Base-by-base conservation (phyloP, 2,797 vertebrate species). In the Rhynchotus rufescens region DNA sequence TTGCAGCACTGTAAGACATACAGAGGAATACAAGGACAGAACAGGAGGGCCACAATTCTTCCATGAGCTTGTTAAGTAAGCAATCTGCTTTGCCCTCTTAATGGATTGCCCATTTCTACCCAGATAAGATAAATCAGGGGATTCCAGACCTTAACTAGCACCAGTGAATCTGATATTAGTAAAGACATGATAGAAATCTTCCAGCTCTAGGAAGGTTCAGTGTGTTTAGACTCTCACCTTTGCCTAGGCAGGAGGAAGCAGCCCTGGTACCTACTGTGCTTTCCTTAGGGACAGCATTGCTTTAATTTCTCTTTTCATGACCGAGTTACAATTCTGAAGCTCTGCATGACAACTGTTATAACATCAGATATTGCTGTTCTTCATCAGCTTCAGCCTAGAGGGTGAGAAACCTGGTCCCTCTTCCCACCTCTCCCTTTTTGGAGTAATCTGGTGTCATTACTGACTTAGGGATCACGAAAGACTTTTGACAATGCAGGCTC, bases 291-390 rank as follows among this genome's bases (percentile, higher is more conserved):
- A 67, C 52, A 88, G 32, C 15, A 4, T 61, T 92, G 88, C 68
- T 89, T 88, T 82, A 67, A 65, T 86, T 88, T 91, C 54, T 91
- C 26, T 52, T 89, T 45, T 56, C n/a, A 68, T 44, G 54, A 42
- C 66, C 49, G 56, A 56, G 62, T 90, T 80, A 91, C 62, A 54
- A 84, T 42, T 21, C 69, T 82, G 59, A 86, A 82, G 30, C 22
- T 80, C 56, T 80, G 62, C 32, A 5, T 86, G 79, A 82, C 42
- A 89, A 83, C 54, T 56, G 69, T 57, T 86, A 30, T 38, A 68
- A 49, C 6, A 80, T 69, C n/a, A 9, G 38, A 56, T 51, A 20
- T 38, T 84, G 59, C 38, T n/a, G 61, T 89, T 84, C 68, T 69
- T 59, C 42, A 25, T 25, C 0, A 1, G 3, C 21, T 80, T 85